phyloP scores from a whole-genome alignment of 1,140 invertebrate species.

The Drosophila prosaltans region DNA sequence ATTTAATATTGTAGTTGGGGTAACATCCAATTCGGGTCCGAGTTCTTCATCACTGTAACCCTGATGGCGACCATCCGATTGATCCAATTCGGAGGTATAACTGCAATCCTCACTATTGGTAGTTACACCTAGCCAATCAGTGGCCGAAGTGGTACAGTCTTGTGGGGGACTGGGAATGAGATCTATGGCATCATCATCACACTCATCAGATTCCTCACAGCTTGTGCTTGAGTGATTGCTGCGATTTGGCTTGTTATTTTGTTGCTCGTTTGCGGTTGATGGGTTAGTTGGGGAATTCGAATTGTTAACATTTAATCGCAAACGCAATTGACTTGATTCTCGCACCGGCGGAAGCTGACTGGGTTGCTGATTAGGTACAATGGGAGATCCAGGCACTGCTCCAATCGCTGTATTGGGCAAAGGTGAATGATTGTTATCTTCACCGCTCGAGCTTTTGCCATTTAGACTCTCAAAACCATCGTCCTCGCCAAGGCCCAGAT shows the following conservation, averaged over 20 bases:
- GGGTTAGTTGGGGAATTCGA: slow-evolving; percentile 13
- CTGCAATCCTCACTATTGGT: slow-evolving; percentile 94
- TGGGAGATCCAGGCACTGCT: slow-evolving; percentile 5
- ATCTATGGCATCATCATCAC: slow-evolving; percentile 84
- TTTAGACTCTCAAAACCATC: slow-evolving; percentile 94
- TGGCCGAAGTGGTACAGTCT: slow-evolving; percentile 86
- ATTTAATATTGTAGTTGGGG: slow-evolving; percentile 89
- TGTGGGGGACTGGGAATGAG: slow-evolving; percentile 83
- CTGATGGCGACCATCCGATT: slow-evolving; percentile 84
- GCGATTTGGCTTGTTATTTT: background rate
- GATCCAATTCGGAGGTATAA: slow-evolving; percentile 89
- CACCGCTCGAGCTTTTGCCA: slow-evolving; percentile 90
- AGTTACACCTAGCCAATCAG: slow-evolving; percentile 92
- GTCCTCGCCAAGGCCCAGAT: slow-evolving; percentile 85
- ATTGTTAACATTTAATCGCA: slow-evolving; percentile 59
- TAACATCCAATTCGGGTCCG: slow-evolving; percentile 88
- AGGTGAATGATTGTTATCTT: slow-evolving; percentile 83
- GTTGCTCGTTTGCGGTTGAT: slow-evolving; percentile 32
- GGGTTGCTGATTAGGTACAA: slow-evolving; percentile 28
- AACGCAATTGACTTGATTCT: slow-evolving; percentile 55
- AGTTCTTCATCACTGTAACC: slow-evolving; percentile 83
- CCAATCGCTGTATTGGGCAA: slow-evolving; percentile 33
- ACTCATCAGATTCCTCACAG: slow-evolving; percentile 84
- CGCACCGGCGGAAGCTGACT: slow-evolving; percentile 48
- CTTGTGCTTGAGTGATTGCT: slow-evolving; percentile 61